phyloP scores from a whole-genome alignment of 1,140 invertebrate genomes.

The Sycophaga agraensis region DNA sequence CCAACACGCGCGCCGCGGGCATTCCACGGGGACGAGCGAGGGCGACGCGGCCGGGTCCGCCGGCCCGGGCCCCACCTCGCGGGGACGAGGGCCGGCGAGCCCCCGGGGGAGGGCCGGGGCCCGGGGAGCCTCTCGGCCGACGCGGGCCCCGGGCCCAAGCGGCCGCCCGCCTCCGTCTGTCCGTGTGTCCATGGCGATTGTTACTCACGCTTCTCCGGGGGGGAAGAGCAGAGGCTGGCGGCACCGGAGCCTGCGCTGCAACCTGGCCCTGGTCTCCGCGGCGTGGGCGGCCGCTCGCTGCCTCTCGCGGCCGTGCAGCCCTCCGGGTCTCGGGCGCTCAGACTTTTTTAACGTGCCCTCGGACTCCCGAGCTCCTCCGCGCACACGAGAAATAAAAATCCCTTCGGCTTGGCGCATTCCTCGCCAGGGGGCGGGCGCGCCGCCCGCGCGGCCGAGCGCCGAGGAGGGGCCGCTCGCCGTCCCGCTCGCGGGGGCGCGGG shows the following conservation, averaged over 20 bases:
- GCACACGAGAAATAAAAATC: conserved; percentile 52
- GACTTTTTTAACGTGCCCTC: conserved; percentile 16
- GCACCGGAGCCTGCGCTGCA: too few relatives aligned
- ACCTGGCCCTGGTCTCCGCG: too few relatives aligned
- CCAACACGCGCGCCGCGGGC: too few relatives aligned
- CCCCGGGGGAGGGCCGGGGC: too few relatives aligned
- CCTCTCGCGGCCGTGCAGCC: too few relatives aligned
- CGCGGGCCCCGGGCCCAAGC: not conserved
- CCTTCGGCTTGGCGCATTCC: conserved; percentile 47
- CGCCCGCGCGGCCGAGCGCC: not conserved
- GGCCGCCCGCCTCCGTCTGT: not conserved
- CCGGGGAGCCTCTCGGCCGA: not conserved
- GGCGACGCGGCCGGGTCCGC: too few relatives aligned
- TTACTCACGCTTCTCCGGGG: conserved; percentile 48
- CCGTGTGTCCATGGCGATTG: not conserved
- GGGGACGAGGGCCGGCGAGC: too few relatives aligned
- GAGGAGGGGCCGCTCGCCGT: not conserved
- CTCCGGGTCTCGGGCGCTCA: not conserved
- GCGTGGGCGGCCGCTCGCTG: too few relatives aligned
- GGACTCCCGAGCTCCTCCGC: conserved; percentile 41
- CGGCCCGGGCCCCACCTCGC: too few relatives aligned
- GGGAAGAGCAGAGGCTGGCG: not conserved
- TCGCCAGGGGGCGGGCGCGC: conserved; percentile 39
- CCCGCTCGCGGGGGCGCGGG: conserved; percentile 22
- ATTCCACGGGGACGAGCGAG: too few relatives aligned